Conservation (phyloP, 2,888 invertebrate genomes). For the Ditylenchus weischeri region DNA sequence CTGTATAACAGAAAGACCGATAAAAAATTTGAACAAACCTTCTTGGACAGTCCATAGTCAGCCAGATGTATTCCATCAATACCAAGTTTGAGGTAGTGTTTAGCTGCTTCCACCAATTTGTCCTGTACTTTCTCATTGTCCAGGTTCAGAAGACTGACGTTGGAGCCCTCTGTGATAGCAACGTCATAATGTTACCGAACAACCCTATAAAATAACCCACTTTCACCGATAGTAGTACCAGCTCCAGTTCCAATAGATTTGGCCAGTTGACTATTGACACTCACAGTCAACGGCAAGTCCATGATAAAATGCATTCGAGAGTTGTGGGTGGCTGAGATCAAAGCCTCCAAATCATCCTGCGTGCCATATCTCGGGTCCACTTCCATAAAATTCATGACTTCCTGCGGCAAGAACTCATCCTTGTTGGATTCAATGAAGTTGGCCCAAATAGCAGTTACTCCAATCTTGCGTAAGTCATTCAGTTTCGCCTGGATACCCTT, state of each 20-base stretch:
- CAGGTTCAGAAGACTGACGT: constrained; percentile 25
- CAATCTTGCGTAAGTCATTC: constrained; percentile 47
- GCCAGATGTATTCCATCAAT: constrained; percentile 52
- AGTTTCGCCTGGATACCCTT: constrained; percentile 64
- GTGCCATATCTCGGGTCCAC: constrained; percentile 73
- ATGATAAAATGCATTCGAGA: constrained; percentile 61
- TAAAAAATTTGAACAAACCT: not conserved
- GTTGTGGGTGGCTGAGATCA: constrained; percentile 69
- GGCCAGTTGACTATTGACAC: constrained; percentile 23
- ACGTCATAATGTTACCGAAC: too few species aligned
- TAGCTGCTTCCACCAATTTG: constrained; percentile 26
- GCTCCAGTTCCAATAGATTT: not conserved
- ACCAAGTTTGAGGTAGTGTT: constrained; percentile 42
- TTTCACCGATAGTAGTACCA: too few species aligned
- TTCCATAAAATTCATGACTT: constrained; percentile 68
- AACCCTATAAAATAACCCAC: too few species aligned
- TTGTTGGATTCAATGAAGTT: constrained; percentile 39
- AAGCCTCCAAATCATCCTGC: constrained; percentile 69
- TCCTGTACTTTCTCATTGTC: constrained; percentile 20
- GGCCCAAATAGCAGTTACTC: constrained; percentile 51
- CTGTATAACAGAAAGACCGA: not conserved
- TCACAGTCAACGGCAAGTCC: constrained; percentile 63
- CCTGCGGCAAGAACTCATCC: constrained; percentile 54
- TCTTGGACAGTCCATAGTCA: constrained; percentile 28
- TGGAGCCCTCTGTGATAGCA: not conserved